Evolutionary conservation across 2,113 vertebrate genomes (phyloP), one percentile per base, ranked within the genome.

Genomic region (Podiceps cristatus): DNA sequence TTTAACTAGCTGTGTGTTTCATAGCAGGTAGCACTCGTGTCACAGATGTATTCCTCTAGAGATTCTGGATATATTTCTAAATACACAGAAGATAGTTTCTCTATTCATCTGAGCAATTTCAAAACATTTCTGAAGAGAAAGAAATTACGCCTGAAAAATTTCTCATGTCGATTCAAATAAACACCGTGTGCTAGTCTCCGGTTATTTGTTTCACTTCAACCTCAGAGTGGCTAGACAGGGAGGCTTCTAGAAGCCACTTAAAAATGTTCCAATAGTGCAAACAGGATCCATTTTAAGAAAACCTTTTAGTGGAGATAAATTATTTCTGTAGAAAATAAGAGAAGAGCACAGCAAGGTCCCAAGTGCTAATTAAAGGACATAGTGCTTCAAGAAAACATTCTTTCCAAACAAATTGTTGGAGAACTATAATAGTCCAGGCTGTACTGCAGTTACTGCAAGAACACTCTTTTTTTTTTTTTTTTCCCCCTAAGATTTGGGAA

Each of bases 331-430:
- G 85, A 20, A 76, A 90, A 52, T 12, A 63, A 59, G 45, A 37
- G 76, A 14, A 19, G 72, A 69, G 69, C 95, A 47, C 84, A 90
- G 95, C 81, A 77, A 67, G 74, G 45, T 83, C 78, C 58, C 58
- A 29, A 55, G 92, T 53, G 81, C 84, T 75, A 58, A 93, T 79
- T 67, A 77, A 67, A 91, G 80, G 60, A 64, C 44, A 47, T 1
- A 22, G 64, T 15, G 49, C 73, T 82, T 18, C 58, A 72, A 83
- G 71, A 67, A 74, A 81, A 68, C 20, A 16, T 59, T 22, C 20
- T 3, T 93, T 16, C 69, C 91, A 85, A 86, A 67, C 16, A 93
- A 62, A 73, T 7, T 37, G 56, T 18, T 75, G 71, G 52, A 94
- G 92, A 73, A 5, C 45, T 68, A 60, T 35, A 53, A 5, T 24